Conservation (phyloP, 2,888 invertebrate species). For the Heliconius erato region DNA sequence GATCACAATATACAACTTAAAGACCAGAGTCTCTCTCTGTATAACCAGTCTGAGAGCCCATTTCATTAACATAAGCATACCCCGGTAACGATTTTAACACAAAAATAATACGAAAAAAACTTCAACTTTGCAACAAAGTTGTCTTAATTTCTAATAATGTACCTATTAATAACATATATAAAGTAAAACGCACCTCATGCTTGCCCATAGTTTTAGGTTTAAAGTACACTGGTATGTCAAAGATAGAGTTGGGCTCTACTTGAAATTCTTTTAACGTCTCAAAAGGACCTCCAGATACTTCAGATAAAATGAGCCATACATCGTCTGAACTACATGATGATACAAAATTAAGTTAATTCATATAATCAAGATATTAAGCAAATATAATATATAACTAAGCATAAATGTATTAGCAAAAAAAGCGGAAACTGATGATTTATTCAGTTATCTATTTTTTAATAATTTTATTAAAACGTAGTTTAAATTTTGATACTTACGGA, state of each 20-base stretch:
- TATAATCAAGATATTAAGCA: not conserved
- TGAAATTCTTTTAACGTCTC: constrained; percentile 74
- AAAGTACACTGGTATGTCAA: constrained; percentile 75
- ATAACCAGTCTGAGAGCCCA: no score
- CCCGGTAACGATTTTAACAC: no score
- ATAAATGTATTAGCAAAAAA: not conserved
- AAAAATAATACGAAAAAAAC: no score
- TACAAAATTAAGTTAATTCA: not conserved
- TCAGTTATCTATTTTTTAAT: no score
- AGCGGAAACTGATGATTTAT: not conserved
- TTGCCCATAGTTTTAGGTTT: constrained; percentile 75
- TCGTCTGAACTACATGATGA: constrained; percentile 71
- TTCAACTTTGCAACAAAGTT: no score
- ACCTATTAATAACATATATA: not conserved
- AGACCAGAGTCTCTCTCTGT: no score
- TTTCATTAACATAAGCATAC: no score
- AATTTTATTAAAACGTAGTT: not conserved
- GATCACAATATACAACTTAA: no score
- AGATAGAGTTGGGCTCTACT: constrained; percentile 74
- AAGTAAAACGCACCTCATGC: constrained; percentile 66
- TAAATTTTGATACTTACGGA: constrained; percentile 69
- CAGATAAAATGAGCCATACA: constrained; percentile 74
- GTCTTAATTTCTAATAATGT: not conserved
- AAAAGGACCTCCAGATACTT: constrained; percentile 73
- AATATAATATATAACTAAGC: not conserved